Conservation (phyloP, 2,797 vertebrate species). For the Botia almorhae region DNA sequence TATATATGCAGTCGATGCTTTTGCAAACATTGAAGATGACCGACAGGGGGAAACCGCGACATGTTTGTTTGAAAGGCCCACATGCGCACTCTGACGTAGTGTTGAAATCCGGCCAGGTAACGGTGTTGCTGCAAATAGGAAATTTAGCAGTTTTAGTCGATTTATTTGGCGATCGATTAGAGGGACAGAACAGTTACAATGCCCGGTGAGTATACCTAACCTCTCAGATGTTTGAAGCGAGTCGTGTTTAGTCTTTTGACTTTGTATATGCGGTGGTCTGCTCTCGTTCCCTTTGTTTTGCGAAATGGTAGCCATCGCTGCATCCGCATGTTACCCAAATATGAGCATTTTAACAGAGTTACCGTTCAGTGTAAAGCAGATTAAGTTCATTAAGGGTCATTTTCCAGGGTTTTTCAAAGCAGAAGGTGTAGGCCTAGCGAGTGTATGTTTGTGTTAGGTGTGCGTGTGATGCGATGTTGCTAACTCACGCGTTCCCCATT, state of each 20-base stretch:
- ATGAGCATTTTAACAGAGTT: not conserved
- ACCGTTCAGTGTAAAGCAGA: not conserved
- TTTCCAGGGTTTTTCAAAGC: not conserved
- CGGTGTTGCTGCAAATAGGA: conserved; percentile 52
- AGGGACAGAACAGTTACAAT: conserved; percentile 39
- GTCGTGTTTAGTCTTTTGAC: not conserved
- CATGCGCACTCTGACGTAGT: conserved; percentile 57
- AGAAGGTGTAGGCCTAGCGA: conserved; percentile 15
- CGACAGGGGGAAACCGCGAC: conserved; percentile 30
- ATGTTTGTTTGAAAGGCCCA: conserved; percentile 51
- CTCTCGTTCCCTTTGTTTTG: conserved; percentile 38
- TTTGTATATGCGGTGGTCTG: conserved; percentile 24
- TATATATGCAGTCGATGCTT: not conserved
- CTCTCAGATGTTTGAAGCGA: conserved; percentile 1
- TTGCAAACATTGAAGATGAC: not conserved
- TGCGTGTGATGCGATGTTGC: conserved; percentile 20
- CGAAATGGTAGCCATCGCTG: conserved; percentile 17
- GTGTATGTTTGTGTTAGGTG: not conserved
- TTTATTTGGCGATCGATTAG: conserved; percentile 25
- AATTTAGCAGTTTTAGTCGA: conserved; percentile 36
- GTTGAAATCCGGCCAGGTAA: conserved; percentile 61
- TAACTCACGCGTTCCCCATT: conserved; percentile 17
- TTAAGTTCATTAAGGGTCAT: not conserved
- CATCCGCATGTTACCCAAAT: not conserved
- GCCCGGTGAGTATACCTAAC: conserved; percentile 52